phyloP scores from a whole-genome alignment of 2,113 vertebrate genomes.

The Arothron firmamentum region DNA sequence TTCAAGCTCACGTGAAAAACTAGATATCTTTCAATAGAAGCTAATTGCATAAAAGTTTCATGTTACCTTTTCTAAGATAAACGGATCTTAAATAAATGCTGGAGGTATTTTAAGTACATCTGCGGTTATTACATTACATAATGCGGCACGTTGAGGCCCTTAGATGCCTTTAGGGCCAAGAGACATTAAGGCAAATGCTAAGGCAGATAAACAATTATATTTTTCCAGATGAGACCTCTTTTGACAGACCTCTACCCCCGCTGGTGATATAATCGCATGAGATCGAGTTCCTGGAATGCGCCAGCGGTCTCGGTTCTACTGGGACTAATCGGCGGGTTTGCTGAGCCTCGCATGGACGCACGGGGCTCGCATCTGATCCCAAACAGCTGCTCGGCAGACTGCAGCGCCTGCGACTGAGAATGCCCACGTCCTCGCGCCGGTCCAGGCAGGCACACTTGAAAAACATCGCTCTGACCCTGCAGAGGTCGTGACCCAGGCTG shows the following conservation, averaged over 20 bases:
- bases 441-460: slow-evolving; percentile 37
- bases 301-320: slow-evolving; percentile 58
- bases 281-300: slow-evolving; percentile 71
- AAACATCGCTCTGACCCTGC: slow-evolving; percentile 54
- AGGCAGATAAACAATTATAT: slow-evolving; percentile 52
- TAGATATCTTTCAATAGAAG: neutral
- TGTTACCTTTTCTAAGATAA: neutral
- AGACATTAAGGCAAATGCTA: slow-evolving; percentile 13
- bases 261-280: slow-evolving; percentile 63
- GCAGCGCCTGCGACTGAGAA: slow-evolving; percentile 43
- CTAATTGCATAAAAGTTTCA: neutral
- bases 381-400: slow-evolving; percentile 66
- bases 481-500: slow-evolving; percentile 45
- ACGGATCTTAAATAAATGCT: neutral
- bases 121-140: slow-evolving; percentile 10
- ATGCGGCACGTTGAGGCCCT: neutral
- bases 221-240: slow-evolving; percentile 56
- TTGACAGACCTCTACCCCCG: slow-evolving; percentile 33
- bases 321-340: slow-evolving; percentile 65
- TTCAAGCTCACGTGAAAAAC: neutral
- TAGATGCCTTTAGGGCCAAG: slow-evolving; percentile 6
- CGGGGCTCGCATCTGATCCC: slow-evolving; percentile 59
- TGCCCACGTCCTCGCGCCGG: slow-evolving; percentile 22
- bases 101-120: neutral
- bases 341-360: slow-evolving; percentile 57